Base-by-base conservation (phyloP, 2,113 vertebrate genomes). In the Chloebia gouldiae region DNA sequence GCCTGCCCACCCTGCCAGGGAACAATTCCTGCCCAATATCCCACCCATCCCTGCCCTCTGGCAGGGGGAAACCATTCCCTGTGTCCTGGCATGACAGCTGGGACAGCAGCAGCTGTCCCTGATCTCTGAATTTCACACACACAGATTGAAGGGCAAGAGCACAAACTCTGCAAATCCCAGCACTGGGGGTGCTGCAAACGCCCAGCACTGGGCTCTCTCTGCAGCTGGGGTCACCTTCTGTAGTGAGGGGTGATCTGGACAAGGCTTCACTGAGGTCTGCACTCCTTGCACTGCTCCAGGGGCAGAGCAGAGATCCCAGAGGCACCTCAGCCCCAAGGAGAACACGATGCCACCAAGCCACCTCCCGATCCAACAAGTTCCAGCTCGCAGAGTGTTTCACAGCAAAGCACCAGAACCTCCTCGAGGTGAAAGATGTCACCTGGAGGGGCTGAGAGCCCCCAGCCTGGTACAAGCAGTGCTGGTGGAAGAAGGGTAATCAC, bases 401-500 rank as follows among this genome's bases (percentile, higher is more conserved):
- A 53, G 69, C 54, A 64, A 69, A 92, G 17, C 57, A 50, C 10
- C 64, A 65, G 77, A 65, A 53, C 11, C 14, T 92, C 53, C 65
- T 45, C n/a, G 40, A 77, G 85, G 42, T 16, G 49, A 79, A 54
- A 30, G 81, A 35, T 85, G 90, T 87, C 73, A 50, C 39, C 57
- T 13, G 59, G 66, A 82, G 45, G 76, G 81, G 81, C 81, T 79
- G 77, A 79, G 88, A 78, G 78, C 53, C 61, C 80, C 78, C 63
- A 42, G 77, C 1, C 57, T 79, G 80, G 82, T 30, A 91, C 4
- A 2, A 93, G 18, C 72, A 76, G 73, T 79, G 45, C 81, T 12
- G 7, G 49, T 86, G 21, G 61, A 68, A 80, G 87, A 78, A 94
- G 73, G 39, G 56, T 86, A 95, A 97, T 97, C 96, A 97, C 69